These are phyloP conservation scores for Cetonia aurata DNA, from an alignment of 2,888 invertebrate species.

Conservation along the genomic window DNA sequence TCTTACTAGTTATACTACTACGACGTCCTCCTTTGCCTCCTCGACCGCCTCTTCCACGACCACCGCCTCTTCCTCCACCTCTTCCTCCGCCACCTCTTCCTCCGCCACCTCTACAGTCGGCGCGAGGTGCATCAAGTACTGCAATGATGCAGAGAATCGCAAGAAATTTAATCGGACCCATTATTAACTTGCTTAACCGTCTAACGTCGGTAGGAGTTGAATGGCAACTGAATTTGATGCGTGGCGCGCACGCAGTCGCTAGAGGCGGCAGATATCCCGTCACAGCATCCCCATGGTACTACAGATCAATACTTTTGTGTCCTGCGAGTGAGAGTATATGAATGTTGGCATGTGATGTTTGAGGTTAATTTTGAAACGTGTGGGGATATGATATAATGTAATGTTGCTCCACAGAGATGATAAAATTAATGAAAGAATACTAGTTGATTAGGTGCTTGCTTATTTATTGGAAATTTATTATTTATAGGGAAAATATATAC, in stretches of 20 bases:
- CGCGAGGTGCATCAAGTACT: not conserved
- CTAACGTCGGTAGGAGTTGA: not conserved
- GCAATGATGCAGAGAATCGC: not conserved
- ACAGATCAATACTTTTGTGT: no score
- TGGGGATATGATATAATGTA: no score
- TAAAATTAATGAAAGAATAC: no score
- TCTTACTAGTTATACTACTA: not conserved
- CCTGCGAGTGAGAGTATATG: no score
- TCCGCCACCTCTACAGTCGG: not conserved
- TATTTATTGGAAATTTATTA: no score
- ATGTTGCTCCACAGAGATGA: no score
- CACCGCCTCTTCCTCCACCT: conserved; percentile 9
- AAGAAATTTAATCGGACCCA: not conserved
- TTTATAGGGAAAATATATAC: no score
- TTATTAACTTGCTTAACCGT: not conserved
- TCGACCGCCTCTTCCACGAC: not conserved
- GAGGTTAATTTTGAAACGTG: no score
- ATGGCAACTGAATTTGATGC: not conserved
- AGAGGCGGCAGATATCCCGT: not conserved
- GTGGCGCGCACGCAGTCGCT: not conserved
- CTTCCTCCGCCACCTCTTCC: not conserved
- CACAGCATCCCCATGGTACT: not conserved
- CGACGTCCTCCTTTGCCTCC: not conserved
- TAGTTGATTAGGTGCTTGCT: no score
- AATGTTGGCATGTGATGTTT: no score